A percentile compares a stretch with the other conserved stretches of the same genome.
phyloP scores from a whole-genome alignment of 2,888 invertebrate species.

The Eucera pruinosa region DNA sequence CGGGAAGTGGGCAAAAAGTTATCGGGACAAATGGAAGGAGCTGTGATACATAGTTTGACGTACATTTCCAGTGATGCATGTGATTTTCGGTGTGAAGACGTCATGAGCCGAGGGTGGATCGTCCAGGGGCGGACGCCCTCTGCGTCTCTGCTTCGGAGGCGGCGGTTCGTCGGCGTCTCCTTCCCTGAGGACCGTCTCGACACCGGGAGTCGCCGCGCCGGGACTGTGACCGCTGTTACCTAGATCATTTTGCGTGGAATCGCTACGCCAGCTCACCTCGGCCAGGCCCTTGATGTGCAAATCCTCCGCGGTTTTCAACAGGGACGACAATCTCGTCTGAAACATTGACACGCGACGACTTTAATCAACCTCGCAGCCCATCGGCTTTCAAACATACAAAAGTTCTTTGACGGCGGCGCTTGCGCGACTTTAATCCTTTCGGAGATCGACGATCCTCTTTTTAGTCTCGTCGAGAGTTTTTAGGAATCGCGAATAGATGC shows the following conservation, averaged over 20 bases:
- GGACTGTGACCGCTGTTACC: conserved; percentile 81
- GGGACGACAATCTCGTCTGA: conserved; percentile 93
- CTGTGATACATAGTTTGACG: conserved; percentile 54
- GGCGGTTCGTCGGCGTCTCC: conserved; percentile 81
- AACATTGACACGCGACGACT: conserved; percentile 70
- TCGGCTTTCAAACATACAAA: background rate
- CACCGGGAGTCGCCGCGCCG: conserved; percentile 79
- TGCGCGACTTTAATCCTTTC: conserved; percentile 19
- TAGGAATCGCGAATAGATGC: too few species aligned
- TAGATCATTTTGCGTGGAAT: conserved; percentile 79
- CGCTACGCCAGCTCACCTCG: conserved; percentile 92
- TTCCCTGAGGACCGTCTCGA: conserved; percentile 81
- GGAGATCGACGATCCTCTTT: too few species aligned
- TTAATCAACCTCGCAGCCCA: conserved; percentile 28
- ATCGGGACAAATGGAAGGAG: too few species aligned
- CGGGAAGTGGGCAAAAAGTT: too few species aligned
- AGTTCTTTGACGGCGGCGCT: background rate
- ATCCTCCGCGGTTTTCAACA: conserved; percentile 96
- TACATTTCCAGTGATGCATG: conserved; percentile 84
- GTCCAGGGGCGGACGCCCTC: conserved; percentile 89
- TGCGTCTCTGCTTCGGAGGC: conserved; percentile 86
- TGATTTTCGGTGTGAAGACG: conserved; percentile 86
- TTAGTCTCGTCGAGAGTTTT: too few species aligned
- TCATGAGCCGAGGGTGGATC: conserved; percentile 85
- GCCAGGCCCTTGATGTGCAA: conserved; percentile 95